A percentile compares a stretch with the other conserved stretches of the same genome.
These are phyloP conservation scores for Gopherus flavomarginatus DNA, from an alignment of 2,113 vertebrate genomes.

Conservation along the genomic window DNA sequence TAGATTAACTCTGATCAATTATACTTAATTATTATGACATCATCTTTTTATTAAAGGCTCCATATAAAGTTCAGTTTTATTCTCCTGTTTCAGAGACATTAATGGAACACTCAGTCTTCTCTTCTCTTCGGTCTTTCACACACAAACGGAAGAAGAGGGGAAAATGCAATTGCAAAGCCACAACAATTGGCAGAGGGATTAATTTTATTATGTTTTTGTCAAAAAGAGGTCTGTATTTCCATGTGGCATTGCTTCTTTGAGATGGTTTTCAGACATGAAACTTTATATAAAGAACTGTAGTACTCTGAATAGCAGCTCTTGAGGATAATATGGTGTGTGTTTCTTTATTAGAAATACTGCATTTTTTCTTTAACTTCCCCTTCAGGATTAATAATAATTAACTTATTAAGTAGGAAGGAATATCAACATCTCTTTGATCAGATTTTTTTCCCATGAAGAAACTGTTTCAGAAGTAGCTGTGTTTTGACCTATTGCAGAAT, in stretches of 20 bases:
- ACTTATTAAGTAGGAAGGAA: not conserved
- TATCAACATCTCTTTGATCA: not conserved
- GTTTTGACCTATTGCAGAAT: not conserved
- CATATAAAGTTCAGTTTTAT: not conserved
- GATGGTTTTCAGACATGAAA: not conserved
- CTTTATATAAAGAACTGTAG: not conserved
- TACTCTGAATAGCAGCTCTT: not conserved
- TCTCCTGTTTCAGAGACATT: not conserved
- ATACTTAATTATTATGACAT: not conserved
- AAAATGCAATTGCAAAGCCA: not conserved
- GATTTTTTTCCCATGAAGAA: not conserved
- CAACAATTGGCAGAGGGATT: not conserved
- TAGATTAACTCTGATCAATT: not conserved
- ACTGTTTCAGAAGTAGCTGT: not conserved
- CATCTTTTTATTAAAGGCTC: not conserved
- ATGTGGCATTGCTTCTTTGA: not conserved
- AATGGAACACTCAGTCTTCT: not conserved
- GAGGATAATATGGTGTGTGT: not conserved
- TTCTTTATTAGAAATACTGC: not conserved
- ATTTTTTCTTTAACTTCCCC: not conserved
- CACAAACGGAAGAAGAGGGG: not conserved
- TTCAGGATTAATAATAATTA: not conserved
- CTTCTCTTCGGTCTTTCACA: not conserved
- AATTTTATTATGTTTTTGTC: not conserved
- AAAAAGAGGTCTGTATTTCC: not conserved